Percentiles rank a stretch among this genome's conserved stretches.
These are phyloP conservation scores for Coptodon bakossiorum DNA, from an alignment of 2,113 vertebrate species.

Conservation along the genomic window DNA sequence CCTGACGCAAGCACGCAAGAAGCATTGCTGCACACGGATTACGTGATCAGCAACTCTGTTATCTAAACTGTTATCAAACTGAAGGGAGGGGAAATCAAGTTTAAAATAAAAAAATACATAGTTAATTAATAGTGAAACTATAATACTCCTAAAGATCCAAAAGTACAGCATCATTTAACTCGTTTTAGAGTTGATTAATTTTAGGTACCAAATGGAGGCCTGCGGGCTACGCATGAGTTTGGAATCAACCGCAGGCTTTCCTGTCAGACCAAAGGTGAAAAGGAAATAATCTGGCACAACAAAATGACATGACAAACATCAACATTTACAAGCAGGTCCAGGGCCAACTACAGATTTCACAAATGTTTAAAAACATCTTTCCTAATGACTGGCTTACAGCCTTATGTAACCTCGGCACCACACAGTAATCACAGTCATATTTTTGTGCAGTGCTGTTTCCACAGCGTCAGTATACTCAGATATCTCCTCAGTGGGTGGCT, in stretches of 20 bases:
- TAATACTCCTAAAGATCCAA: not conserved
- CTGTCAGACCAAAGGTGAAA: not conserved
- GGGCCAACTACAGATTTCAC: constrained; percentile 34
- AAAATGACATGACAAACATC: not conserved
- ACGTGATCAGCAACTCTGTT: not conserved
- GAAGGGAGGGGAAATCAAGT: not conserved
- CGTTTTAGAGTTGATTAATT: not conserved
- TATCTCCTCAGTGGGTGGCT: constrained; percentile 6
- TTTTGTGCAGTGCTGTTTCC: constrained; percentile 5
- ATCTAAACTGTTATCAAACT: not conserved
- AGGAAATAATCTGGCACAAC: not conserved
- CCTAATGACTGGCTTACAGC: constrained; percentile 29
- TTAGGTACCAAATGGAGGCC: not conserved
- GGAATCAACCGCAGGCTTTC: not conserved
- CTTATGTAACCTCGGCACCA: constrained; percentile 31
- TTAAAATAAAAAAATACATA: not conserved
- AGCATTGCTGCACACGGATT: not conserved
- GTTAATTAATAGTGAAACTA: not conserved
- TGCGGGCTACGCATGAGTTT: not conserved
- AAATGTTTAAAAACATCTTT: constrained; percentile 49
- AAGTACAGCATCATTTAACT: not conserved
- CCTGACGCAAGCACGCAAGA: not conserved
- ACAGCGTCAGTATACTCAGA: constrained; percentile 3
- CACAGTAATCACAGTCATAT: constrained; percentile 30
- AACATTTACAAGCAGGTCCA: not conserved